A percentile compares a stretch with the other conserved stretches of the same genome.
Conservation (phyloP, 2,888 invertebrate species). For the Masnerella sp. region DNA sequence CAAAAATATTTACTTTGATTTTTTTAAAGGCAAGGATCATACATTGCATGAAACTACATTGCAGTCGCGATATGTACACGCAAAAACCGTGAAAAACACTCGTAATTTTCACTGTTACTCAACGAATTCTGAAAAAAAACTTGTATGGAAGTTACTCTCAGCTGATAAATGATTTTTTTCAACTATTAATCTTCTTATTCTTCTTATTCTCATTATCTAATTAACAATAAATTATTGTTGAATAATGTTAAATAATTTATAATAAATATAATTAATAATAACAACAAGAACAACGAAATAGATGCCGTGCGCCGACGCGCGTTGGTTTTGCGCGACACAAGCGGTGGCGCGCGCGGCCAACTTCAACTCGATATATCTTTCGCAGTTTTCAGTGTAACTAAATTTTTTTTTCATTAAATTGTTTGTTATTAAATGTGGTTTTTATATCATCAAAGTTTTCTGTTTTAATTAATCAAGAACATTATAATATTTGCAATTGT, state of each 20-base stretch:
- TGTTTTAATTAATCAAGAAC: neutral
- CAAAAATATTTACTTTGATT: conserved; percentile 25
- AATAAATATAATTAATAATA: no score
- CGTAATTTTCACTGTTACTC: conserved; percentile 1
- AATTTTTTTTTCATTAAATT: neutral
- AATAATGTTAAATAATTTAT: no score
- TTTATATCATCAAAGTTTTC: neutral
- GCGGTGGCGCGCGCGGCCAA: neutral
- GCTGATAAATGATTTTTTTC: no score
- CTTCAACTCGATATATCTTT: neutral
- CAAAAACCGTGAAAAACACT: conserved; percentile 7
- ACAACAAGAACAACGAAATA: no score
- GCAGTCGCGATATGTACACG: conserved; percentile 1
- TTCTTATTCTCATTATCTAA: no score
- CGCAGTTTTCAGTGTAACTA: neutral
- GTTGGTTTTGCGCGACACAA: no score
- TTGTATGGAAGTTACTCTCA: neutral
- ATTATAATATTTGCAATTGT: neutral
- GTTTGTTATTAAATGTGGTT: neutral
- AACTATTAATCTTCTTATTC: no score
- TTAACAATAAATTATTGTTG: no score
- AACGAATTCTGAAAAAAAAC: neutral
- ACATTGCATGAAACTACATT: neutral
- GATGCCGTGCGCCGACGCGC: neutral
- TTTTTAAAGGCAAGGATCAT: conserved; percentile 18